phyloP scores from a whole-genome alignment of 2,888 invertebrate genomes.

The Brachylomia viminalis region DNA sequence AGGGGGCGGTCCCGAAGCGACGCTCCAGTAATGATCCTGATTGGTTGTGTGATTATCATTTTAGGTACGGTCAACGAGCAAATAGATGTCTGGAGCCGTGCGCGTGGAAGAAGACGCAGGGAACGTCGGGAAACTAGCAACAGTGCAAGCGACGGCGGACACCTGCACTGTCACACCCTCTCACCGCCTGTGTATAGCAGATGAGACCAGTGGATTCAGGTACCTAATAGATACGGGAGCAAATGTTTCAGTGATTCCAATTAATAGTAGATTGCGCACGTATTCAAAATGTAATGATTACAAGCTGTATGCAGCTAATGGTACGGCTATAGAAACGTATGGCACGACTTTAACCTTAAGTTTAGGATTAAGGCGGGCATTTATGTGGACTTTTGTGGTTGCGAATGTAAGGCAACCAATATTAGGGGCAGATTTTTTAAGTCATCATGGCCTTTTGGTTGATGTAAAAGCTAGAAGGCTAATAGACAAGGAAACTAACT shows the following conservation, averaged over 20 bases:
- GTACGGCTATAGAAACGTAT: background rate
- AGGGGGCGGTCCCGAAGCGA: background rate
- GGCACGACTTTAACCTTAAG: background rate
- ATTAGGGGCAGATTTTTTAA: background rate
- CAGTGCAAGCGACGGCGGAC: background rate
- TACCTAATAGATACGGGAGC: background rate
- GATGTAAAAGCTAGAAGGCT: background rate
- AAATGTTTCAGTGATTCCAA: background rate
- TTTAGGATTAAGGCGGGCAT: background rate
- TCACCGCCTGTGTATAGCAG: background rate
- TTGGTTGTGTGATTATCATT: background rate
- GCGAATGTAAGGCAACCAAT: background rate
- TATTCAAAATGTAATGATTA: background rate
- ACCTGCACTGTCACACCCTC: background rate
- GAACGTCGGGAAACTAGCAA: background rate
- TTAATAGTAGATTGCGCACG: background rate
- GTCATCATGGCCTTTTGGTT: too few species aligned
- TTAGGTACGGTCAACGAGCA: background rate
- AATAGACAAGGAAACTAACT: background rate
- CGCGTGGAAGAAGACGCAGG: background rate
- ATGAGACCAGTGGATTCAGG: background rate
- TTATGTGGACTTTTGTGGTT: slow-evolving; percentile 3
- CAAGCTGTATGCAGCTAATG: background rate
- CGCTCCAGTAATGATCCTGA: background rate
- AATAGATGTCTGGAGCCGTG: background rate